Evolutionary conservation across 1,140 invertebrate species (phyloP), one percentile per base, ranked within the genome.

Genomic region (Drosophila saltans): DNA sequence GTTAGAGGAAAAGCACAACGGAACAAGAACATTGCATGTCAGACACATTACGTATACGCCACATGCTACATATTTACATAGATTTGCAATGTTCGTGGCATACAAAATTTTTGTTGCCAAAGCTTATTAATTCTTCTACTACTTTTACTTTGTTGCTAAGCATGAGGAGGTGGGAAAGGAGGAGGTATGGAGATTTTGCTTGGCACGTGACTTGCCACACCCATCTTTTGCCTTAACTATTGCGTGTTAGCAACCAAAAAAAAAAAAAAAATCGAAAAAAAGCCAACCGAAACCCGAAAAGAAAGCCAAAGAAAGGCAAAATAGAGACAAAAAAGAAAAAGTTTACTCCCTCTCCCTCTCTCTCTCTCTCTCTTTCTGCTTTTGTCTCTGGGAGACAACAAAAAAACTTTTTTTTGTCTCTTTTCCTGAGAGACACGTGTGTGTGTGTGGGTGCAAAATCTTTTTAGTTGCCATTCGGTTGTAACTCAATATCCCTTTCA

Each of bases 11-110:
- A 52, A 52, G 45, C 16, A 48, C 16, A 52, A 52, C 21, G 45
- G 21, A 55, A 65, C 41, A 63, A 68, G 71, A 63, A 68, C 75
- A 69, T 68, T 83, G 74, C 80, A 83, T 81, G 73, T 75, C 73
- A 30, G 66, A n/a, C 64, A 75, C 83, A 86, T 88, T 89, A 83
- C 64, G 80, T 88, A 80, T 83, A 88, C 83, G 75, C 78, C 85
- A 84, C 83, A 83, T 89, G 84, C 69, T 76, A 66, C 73, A 66
- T 70, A 77, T 88, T 83, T 79, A 82, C 83, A 85, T 86, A 70
- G 68, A 81, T 78, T 78, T 81, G 78, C 82, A 86, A 64, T 75
- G 69, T 77, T 78, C 64, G 68, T 74, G 75, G 75, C 75, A 78
- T 77, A 72, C 68, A 45, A 63, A 78, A 67, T 79, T 43, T 66